phyloP scores from a whole-genome alignment of 2,888 invertebrate genomes.

The Microplitis manilae region DNA sequence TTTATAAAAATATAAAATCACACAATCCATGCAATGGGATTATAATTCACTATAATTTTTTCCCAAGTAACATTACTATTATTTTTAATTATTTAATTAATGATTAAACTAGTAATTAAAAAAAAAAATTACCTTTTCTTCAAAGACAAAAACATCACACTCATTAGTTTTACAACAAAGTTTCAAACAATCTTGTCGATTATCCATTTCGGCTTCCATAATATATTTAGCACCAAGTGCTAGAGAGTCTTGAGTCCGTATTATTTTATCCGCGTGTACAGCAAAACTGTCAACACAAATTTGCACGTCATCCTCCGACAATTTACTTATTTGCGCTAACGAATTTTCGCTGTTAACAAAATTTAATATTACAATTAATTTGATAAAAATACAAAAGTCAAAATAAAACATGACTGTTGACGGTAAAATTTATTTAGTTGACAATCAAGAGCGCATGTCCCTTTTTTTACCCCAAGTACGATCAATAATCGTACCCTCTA shows the following conservation, averaged over 20 bases:
- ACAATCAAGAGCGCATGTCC: constrained; percentile 10
- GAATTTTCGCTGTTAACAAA: constrained; percentile 54
- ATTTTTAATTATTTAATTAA: not conserved
- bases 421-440: constrained; percentile 13
- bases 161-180: constrained; percentile 89
- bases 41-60: too few species aligned
- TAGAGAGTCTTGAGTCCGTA: constrained; percentile 90
- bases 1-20: too few species aligned
- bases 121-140: constrained; percentile 82
- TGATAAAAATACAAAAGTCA: constrained; percentile 56
- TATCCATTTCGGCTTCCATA: constrained; percentile 86
- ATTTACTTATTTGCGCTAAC: constrained; percentile 59
- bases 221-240: constrained; percentile 91
- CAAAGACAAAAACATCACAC: constrained; percentile 94
- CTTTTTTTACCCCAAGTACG: constrained; percentile 19
- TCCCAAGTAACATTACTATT: not conserved
- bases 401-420: constrained; percentile 59
- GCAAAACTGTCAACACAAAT: constrained; percentile 86
- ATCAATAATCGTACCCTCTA: constrained; percentile 45
- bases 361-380: constrained; percentile 58
- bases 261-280: constrained; percentile 90
- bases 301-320: constrained; percentile 76
- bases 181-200: constrained; percentile 86
- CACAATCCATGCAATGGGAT: too few species aligned
- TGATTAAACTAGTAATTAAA: not conserved